Conservation (phyloP, 2,888 invertebrate genomes). For the Helleia helle region DNA sequence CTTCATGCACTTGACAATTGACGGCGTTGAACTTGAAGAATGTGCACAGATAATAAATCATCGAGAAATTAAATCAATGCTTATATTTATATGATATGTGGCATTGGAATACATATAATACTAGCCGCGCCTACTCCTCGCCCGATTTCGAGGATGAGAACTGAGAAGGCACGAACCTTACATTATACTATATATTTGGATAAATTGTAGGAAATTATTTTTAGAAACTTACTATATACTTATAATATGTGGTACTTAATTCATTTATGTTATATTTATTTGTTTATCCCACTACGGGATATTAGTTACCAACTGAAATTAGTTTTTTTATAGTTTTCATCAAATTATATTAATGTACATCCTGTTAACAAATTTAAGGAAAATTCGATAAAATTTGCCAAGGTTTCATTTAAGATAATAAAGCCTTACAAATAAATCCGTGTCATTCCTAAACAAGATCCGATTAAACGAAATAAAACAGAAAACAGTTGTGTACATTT, state of each 20-base stretch:
- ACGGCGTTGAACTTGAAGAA: neutral
- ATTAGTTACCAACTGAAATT: neutral
- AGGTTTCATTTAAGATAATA: slow-evolving; percentile 6
- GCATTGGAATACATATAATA: too few species aligned
- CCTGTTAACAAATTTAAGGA: slow-evolving; percentile 4
- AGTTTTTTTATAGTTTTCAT: neutral
- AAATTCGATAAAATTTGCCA: neutral
- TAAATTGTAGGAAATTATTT: too few species aligned
- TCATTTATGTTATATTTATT: too few species aligned
- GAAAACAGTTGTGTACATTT: neutral
- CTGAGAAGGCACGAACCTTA: too few species aligned
- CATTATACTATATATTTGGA: too few species aligned
- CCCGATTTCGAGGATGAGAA: too few species aligned
- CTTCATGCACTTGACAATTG: slow-evolving; percentile 7
- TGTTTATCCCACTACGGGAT: too few species aligned
- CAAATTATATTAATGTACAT: slow-evolving; percentile 2
- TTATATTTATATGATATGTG: neutral
- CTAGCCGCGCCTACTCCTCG: too few species aligned
- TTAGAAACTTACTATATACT: too few species aligned
- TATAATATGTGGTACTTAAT: too few species aligned
- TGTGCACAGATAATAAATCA: neutral
- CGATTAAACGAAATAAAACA: neutral
- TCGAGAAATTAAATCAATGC: neutral
- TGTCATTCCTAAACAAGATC: slow-evolving; percentile 3
- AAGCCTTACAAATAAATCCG: slow-evolving; percentile 8